These are phyloP conservation scores for Anoplophora glabripennis DNA, from an alignment of 1,140 invertebrate species.

Conservation along the genomic window DNA sequence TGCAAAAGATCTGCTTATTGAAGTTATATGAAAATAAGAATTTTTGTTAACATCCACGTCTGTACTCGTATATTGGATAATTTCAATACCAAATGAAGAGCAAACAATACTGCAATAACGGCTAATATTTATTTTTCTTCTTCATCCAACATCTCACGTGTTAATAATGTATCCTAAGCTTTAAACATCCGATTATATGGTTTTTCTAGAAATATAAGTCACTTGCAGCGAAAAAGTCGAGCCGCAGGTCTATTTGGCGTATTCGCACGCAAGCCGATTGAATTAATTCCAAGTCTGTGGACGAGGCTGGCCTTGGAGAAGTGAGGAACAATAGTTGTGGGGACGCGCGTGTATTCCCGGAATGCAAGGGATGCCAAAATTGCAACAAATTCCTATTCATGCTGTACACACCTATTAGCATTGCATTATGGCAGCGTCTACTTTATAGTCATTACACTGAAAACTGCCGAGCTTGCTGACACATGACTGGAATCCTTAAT, in stretches of 20 bases:
- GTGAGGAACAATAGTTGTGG: slow-evolving; percentile 28
- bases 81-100: too few species aligned
- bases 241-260: not conserved
- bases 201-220: too few species aligned
- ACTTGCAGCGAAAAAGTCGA: too few species aligned
- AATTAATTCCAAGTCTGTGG: slow-evolving; percentile 25
- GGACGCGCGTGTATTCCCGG: slow-evolving; percentile 37
- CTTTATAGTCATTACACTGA: slow-evolving; percentile 21
- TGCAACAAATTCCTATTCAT: slow-evolving; percentile 31
- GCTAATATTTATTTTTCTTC: too few species aligned
- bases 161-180: too few species aligned
- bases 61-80: too few species aligned
- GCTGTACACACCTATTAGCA: slow-evolving; percentile 25
- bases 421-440: slow-evolving; percentile 28
- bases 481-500: slow-evolving; percentile 14
- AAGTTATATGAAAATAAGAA: too few species aligned
- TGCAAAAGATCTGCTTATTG: too few species aligned
- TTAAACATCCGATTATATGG: too few species aligned
- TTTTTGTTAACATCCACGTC: too few species aligned
- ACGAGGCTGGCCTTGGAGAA: slow-evolving; percentile 26
- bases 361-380: slow-evolving; percentile 41
- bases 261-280: slow-evolving; percentile 19
- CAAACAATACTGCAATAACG: too few species aligned
- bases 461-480: slow-evolving; percentile 7
- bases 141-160: too few species aligned